Conservation (phyloP, 2,797 vertebrate genomes). For the Alfaro cultratus region DNA sequence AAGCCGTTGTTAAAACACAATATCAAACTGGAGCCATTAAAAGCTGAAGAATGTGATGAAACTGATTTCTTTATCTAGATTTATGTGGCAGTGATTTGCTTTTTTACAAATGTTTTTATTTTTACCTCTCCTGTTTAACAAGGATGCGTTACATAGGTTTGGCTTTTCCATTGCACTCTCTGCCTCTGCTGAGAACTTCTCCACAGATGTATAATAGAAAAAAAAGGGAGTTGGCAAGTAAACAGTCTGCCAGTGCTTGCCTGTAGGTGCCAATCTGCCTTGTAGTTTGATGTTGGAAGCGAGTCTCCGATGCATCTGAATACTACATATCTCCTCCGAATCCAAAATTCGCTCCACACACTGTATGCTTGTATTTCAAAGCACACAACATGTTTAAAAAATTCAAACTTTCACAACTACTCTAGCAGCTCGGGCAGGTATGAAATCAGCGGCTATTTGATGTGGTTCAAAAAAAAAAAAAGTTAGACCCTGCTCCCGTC, state of each 20-base stretch:
- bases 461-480: conserved; percentile 57
- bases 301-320: conserved; percentile 65
- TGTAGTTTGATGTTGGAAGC: conserved; percentile 68
- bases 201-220: conserved; percentile 74
- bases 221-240: conserved; percentile 70
- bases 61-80: background rate
- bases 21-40: conserved; percentile 21
- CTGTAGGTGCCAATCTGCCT: conserved; percentile 73
- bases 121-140: conserved; percentile 28
- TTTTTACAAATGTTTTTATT: conserved; percentile 15
- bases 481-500: conserved; percentile 54
- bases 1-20: conserved; percentile 20
- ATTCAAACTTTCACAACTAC: conserved; percentile 57
- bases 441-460: conserved; percentile 70
- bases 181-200: conserved; percentile 54
- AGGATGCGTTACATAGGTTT: conserved; percentile 48
- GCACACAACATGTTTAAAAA: conserved; percentile 57
- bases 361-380: conserved; percentile 63
- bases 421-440: conserved; percentile 63
- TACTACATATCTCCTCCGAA: conserved; percentile 53
- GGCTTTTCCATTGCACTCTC: conserved; percentile 50
- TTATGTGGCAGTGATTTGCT: conserved; percentile 4
- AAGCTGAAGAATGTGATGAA: conserved; percentile 7
- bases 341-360: conserved; percentile 52
- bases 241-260: conserved; percentile 65